Evolutionary conservation across 2,113 vertebrate species (phyloP).

Genomic region (Calonectris borealis): DNA sequence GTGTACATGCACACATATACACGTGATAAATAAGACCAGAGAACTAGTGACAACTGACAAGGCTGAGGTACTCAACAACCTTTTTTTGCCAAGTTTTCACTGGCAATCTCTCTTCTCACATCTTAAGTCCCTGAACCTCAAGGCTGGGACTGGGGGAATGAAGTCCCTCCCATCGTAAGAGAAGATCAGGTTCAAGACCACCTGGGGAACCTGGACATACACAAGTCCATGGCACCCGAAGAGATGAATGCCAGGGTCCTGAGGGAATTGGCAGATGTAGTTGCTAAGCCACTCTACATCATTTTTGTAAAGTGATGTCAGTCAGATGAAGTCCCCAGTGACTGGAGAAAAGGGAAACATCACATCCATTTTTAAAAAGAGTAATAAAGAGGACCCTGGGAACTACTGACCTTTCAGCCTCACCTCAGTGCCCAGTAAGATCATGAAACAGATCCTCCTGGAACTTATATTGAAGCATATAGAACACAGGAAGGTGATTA

Average conservation of each 20-base stretch:
- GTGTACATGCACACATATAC: not conserved
- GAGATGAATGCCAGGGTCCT: not conserved
- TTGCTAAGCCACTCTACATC: not conserved
- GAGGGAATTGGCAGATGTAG: not conserved
- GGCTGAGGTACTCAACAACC: not conserved
- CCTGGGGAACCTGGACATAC: not conserved
- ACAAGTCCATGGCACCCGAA: not conserved
- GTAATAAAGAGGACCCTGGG: not conserved
- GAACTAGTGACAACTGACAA: not conserved
- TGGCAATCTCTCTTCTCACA: not conserved
- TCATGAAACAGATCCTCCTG: not conserved
- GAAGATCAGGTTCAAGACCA: not conserved
- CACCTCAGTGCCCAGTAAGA: not conserved
- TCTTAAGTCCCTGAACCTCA: not conserved
- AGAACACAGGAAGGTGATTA: not conserved
- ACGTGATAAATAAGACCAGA: not conserved
- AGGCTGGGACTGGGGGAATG: not conserved
- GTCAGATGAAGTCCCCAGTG: not conserved
- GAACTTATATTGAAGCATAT: not conserved
- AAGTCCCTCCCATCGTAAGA: not conserved
- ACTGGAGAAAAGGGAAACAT: not conserved
- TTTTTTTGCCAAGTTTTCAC: not conserved
- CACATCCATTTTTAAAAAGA: not conserved
- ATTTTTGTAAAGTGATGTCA: not conserved
- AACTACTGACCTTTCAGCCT: not conserved